Percentiles rank a stretch among this genome's conserved stretches.
Conservation (phyloP, 2,888 invertebrate species). For the Acronicta alni region DNA sequence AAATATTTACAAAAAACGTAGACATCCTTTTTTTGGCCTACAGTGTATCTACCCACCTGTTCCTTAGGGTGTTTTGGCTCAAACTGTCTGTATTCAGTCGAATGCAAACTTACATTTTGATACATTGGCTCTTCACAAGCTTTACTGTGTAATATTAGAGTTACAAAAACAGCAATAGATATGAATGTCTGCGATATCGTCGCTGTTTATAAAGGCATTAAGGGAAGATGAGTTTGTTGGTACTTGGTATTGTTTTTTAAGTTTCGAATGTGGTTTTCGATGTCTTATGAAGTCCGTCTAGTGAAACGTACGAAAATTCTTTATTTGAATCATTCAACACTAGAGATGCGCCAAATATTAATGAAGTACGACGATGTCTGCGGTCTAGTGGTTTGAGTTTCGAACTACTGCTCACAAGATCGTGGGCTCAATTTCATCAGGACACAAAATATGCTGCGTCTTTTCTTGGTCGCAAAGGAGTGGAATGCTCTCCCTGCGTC, state of each 20-base stretch:
- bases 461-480: no score
- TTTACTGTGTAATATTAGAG: background rate
- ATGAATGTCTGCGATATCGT: background rate
- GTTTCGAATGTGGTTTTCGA: conserved; percentile 43
- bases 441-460: no score
- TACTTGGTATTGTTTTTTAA: conserved; percentile 29
- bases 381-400: no score
- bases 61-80: conserved; percentile 50
- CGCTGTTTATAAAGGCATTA: background rate
- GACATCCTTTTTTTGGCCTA: conserved; percentile 17
- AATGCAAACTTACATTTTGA: conserved; percentile 14
- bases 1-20: no score
- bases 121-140: conserved; percentile 27
- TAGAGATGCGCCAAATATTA: no score
- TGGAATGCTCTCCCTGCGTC: no score
- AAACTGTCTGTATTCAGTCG: conserved; percentile 22
- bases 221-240: conserved; percentile 23
- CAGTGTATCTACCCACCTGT: conserved; percentile 60
- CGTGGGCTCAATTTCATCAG: no score
- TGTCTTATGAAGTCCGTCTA: conserved; percentile 15
- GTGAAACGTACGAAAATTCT: background rate
- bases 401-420: no score
- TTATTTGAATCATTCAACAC: no score
- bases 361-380: no score
- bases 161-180: conserved; percentile 10